phyloP scores from a whole-genome alignment of 2,113 vertebrate genomes.

The Muscicapa adusta region DNA sequence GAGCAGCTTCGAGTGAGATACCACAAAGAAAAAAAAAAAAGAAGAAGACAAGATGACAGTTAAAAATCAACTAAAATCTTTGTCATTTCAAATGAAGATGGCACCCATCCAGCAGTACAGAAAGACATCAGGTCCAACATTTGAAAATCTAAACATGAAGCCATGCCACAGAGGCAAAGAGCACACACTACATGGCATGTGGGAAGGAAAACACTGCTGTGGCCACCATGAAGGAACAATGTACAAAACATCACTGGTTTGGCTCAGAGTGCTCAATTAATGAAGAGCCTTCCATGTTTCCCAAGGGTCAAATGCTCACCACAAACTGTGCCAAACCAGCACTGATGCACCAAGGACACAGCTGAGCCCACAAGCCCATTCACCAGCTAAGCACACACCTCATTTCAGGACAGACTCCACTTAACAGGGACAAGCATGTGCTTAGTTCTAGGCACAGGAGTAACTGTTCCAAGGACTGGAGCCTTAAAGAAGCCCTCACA shows the following conservation, averaged over 20 bases:
- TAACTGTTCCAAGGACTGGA: background rate
- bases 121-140: background rate
- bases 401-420: background rate
- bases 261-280: background rate
- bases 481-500: background rate
- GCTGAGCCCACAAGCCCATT: background rate
- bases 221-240: background rate
- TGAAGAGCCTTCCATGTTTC: background rate
- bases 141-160: background rate
- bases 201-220: background rate
- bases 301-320: background rate
- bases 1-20: background rate
- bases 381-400: slow-evolving; percentile 1
- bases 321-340: background rate
- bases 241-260: background rate
- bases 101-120: background rate
- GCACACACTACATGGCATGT: background rate
- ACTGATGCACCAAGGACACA: background rate
- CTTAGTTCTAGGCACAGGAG: background rate
- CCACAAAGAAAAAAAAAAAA: background rate
- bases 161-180: background rate
- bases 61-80: background rate
- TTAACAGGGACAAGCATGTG: background rate
- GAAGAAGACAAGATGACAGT: background rate
- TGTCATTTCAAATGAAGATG: background rate